phyloP scores from a whole-genome alignment of 2,113 vertebrate species.

The Cephalopterus ornatus region DNA sequence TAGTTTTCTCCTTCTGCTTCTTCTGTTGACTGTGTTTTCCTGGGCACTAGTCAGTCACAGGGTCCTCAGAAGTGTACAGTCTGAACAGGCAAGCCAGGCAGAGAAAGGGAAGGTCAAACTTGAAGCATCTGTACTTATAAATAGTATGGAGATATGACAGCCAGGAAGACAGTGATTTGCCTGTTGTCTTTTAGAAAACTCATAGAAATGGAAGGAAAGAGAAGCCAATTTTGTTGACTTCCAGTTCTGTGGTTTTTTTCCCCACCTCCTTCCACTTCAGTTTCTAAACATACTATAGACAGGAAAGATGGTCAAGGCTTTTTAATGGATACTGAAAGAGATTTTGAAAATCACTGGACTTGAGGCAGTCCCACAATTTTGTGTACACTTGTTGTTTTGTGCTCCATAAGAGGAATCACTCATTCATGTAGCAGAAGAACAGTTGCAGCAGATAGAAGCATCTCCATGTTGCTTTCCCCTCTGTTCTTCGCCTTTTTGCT shows the following conservation, averaged over 20 bases:
- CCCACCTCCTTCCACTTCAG: neutral
- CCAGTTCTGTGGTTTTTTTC: neutral
- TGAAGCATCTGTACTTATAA: neutral
- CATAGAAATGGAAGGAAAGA: neutral
- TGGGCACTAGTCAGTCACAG: neutral
- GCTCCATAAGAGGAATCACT: neutral
- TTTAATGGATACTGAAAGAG: neutral
- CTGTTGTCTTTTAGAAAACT: neutral
- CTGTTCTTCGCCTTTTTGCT: conserved; percentile 14
- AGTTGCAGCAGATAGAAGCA: conserved; percentile 20
- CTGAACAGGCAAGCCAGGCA: neutral
- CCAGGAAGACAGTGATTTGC: neutral
- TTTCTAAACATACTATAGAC: neutral
- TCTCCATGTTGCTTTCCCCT: conserved; percentile 42
- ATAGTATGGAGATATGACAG: neutral
- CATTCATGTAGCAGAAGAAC: neutral
- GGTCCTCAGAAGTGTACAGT: neutral
- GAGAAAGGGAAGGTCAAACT: neutral
- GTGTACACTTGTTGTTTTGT: neutral
- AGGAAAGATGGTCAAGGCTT: neutral
- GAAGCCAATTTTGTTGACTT: neutral
- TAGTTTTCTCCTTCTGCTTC: neutral
- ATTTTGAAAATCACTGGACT: neutral
- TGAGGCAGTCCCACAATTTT: neutral
- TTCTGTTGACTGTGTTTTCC: neutral